Percentiles rank a stretch among this genome's conserved stretches.
phyloP scores from a whole-genome alignment of 1,140 invertebrate species.

The Gryon sp. region DNA sequence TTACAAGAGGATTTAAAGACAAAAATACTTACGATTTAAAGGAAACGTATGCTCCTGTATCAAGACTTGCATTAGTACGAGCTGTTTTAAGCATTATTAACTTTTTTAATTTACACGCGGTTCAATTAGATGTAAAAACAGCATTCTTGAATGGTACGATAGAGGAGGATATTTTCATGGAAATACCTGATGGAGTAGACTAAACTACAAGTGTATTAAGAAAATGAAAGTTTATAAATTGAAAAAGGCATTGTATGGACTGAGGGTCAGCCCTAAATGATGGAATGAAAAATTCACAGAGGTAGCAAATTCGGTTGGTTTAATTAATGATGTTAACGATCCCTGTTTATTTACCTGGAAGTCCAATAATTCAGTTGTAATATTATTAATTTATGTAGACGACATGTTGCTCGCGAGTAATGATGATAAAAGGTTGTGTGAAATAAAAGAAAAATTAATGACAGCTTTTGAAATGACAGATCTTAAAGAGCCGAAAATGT shows the following conservation, averaged over 20 bases:
- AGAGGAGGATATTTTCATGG: not conserved
- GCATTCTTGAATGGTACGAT: too few relatives aligned
- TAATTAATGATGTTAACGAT: not conserved
- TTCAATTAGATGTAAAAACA: conserved; percentile 1
- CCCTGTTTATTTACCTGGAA: conserved; percentile 2
- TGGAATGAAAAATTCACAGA: not conserved
- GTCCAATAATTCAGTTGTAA: not conserved
- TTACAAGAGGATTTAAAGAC: too few relatives aligned
- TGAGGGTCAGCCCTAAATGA: not conserved
- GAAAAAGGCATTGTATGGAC: not conserved
- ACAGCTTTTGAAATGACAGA: too few relatives aligned
- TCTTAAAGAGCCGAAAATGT: not conserved
- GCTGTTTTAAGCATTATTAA: not conserved
- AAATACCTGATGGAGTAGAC: not conserved
- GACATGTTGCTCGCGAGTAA: not conserved
- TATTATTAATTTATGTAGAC: too few relatives aligned
- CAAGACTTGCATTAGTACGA: not conserved
- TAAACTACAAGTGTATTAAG: too few relatives aligned
- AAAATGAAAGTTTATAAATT: not conserved
- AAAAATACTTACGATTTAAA: too few relatives aligned
- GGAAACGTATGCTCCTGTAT: too few relatives aligned
- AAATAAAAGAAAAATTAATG: not conserved
- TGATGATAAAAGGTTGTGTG: not conserved
- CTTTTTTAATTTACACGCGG: not conserved
- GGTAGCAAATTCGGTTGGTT: not conserved